A percentile compares a stretch with the other conserved stretches of the same genome.
phyloP scores from a whole-genome alignment of 1,140 invertebrate species.

The Fopius arisanus region DNA sequence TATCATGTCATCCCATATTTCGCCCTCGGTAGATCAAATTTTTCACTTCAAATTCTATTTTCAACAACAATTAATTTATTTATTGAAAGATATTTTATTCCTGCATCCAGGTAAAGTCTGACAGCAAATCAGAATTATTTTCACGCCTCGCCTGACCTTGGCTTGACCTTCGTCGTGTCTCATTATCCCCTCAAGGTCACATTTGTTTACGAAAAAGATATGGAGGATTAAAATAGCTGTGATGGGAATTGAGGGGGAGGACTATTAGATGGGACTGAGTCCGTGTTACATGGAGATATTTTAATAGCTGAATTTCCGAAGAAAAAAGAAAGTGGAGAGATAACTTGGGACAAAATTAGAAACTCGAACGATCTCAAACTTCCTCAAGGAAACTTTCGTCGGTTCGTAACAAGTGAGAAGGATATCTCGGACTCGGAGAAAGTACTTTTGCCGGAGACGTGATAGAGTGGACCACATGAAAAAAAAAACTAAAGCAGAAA shows the following conservation, averaged over 20 bases:
- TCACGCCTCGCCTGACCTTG: background rate
- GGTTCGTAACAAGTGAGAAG: background rate
- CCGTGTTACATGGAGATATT: background rate
- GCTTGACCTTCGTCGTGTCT: background rate
- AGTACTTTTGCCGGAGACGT: background rate
- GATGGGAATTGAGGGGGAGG: background rate
- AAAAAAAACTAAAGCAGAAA: too few relatives aligned
- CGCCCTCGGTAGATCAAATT: too few relatives aligned
- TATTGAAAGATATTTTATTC: too few relatives aligned
- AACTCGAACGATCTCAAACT: constrained; percentile 6
- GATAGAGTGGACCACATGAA: background rate
- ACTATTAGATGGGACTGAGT: background rate
- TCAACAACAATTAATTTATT: too few relatives aligned
- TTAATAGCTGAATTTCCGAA: background rate
- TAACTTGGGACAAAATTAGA: constrained; percentile 4
- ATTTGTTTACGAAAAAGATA: constrained; percentile 11
- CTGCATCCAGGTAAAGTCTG: background rate
- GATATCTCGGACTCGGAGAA: background rate
- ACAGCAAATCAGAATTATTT: background rate
- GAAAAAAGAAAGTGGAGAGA: background rate
- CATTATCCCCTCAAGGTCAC: background rate
- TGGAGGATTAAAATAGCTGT: background rate
- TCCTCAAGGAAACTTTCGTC: constrained; percentile 1
- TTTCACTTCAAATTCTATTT: too few relatives aligned
- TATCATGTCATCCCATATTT: too few relatives aligned